Conservation (phyloP, 2,797 vertebrate species). For the Knipowitschia caucasica region DNA sequence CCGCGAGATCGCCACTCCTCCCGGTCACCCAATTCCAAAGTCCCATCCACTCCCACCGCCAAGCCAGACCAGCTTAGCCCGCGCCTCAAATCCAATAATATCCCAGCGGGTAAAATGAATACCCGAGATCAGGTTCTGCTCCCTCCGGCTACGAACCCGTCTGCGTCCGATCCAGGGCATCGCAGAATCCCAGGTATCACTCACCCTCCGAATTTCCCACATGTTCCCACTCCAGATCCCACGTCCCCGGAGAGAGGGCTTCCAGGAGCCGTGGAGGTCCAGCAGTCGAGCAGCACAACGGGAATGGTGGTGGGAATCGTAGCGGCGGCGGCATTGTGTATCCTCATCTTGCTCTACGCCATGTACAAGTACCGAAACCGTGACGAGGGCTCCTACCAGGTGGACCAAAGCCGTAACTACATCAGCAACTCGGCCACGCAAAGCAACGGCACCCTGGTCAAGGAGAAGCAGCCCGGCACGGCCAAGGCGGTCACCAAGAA, state of each 20-base stretch:
- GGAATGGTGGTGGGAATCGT: slow-evolving; percentile 96
- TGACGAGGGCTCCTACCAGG: slow-evolving; percentile 92
- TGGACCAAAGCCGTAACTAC: slow-evolving; percentile 91
- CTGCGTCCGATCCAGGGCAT: slow-evolving; percentile 77
- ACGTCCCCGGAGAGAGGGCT: slow-evolving; percentile 84
- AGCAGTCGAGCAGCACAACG: slow-evolving; percentile 92
- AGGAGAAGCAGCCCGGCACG: slow-evolving; percentile 84
- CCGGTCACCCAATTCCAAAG: slow-evolving; percentile 69
- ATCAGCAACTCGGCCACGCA: slow-evolving; percentile 90
- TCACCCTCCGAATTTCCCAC: slow-evolving; percentile 84
- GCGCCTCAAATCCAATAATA: slow-evolving; percentile 72
- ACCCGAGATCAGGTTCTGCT: slow-evolving; percentile 84
- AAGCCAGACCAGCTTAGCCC: slow-evolving; percentile 67
- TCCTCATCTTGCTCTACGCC: slow-evolving; percentile 93
- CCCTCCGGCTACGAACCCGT: slow-evolving; percentile 76
- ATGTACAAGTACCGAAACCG: slow-evolving; percentile 97
- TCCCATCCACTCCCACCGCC: slow-evolving; percentile 70
- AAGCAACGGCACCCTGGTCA: slow-evolving; percentile 88
- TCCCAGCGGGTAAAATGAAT: slow-evolving; percentile 92
- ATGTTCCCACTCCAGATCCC: slow-evolving; percentile 89
- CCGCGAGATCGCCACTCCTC: slow-evolving; percentile 76
- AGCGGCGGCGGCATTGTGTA: slow-evolving; percentile 90
- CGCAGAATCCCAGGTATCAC: slow-evolving; percentile 80
- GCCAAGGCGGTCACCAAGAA: slow-evolving; percentile 88
- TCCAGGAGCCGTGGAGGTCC: slow-evolving; percentile 88